A percentile compares a stretch with the other conserved stretches of the same genome.
phyloP scores from a whole-genome alignment of 2,113 vertebrate genomes.

The Amazona vittata region DNA sequence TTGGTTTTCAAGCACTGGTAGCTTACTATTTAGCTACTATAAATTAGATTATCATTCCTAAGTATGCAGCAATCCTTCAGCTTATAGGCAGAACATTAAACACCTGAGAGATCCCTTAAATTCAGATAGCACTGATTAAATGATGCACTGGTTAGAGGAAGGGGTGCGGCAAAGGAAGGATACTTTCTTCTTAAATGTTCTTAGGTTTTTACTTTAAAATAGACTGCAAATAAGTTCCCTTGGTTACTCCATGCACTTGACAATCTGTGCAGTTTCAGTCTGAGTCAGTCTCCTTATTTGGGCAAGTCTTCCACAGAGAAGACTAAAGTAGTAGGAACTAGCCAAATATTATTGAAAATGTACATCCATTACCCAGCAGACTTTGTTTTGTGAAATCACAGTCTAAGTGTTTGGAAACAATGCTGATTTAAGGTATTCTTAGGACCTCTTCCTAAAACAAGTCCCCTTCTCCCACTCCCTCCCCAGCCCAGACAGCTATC shows the following conservation, averaged over 20 bases:
- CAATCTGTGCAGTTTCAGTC: constrained; percentile 42
- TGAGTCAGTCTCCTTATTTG: constrained; percentile 58
- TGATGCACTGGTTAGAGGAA: background rate
- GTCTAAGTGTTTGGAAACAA: background rate
- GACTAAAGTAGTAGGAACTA: constrained; percentile 31
- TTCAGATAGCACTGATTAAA: background rate
- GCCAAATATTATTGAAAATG: constrained; percentile 51
- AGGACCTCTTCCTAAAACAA: background rate
- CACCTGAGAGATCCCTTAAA: background rate
- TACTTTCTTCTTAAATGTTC: background rate
- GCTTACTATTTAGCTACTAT: background rate
- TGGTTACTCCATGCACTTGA: constrained; percentile 27
- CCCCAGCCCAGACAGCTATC: background rate
- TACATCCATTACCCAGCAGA: constrained; percentile 10
- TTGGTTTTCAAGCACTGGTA: background rate
- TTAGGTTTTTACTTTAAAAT: constrained; percentile 29
- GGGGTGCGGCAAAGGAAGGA: background rate
- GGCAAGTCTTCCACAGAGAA: constrained; percentile 37
- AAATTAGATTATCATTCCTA: background rate
- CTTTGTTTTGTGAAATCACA: background rate
- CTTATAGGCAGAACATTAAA: background rate
- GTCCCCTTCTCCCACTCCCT: background rate
- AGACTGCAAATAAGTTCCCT: constrained; percentile 32
- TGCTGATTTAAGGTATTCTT: background rate
- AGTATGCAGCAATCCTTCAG: background rate